Evolutionary conservation across 2,888 invertebrate genomes (phyloP), one percentile per base, ranked within the genome.

Genomic region (Dendrolimus houi): DNA sequence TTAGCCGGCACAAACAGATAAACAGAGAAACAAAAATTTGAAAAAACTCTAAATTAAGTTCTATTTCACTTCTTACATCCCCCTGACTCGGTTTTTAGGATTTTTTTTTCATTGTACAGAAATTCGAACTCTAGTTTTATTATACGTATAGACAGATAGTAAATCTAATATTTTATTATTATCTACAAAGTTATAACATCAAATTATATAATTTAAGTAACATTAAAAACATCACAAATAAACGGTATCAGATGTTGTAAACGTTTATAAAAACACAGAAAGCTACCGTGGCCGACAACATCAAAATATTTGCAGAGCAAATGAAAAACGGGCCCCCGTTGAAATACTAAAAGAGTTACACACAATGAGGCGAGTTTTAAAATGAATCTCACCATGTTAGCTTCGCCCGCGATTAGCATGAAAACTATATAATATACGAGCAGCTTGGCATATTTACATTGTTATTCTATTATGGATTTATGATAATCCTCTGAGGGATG

Each of bases 231-330:
- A 63, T 66, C 64, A 62, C 58, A 59, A 71, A 67, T 75, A 65
- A 69, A 69, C 61, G 66, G 68, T 69, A 74, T 76, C 77, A 74
- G 71, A 73, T 77, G 79, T 63, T 68, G 60, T 65, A 65, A 64
- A 62, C 58, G 64, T 59, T 65, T 70, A 69, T 76, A 67, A 79
- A 75, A 69, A 67, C 63, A 74, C 67, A 75, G 72, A 77, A 74
- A 74, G 66, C 67, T 60, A 66, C 47, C 64, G 62, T 64, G 75
- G 72, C 74, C 74, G 78, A 79, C 75, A 75, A 79, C 74, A 81
- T 87, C 87, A 88, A 78, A 89, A 89, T 88, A 88, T 89, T 89
- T 88, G 83, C 85, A 66, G 71, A 81, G 73, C 73, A 73, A 66
- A 84, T 88, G 83, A 87, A 84, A 83, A 83, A 87, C 85, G 74